Percentiles rank a stretch among this genome's conserved stretches.
These are phyloP conservation scores for Smutsia temminckii DNA, from an alignment of 2,797 vertebrate species.

Conservation along the genomic window DNA sequence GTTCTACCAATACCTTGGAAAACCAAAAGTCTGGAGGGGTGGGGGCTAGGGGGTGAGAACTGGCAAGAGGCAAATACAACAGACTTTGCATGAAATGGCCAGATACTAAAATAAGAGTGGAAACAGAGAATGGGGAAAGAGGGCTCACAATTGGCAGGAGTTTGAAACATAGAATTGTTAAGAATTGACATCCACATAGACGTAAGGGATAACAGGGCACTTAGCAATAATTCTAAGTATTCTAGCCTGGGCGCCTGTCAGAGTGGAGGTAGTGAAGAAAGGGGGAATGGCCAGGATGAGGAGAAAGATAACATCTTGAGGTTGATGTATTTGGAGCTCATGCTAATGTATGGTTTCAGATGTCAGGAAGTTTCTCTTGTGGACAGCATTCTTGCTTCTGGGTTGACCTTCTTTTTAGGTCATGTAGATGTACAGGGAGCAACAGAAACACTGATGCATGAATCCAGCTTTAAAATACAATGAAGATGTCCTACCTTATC, in stretches of 20 bases:
- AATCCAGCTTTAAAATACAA: conserved; percentile 45
- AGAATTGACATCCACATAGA: background rate
- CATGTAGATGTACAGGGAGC: background rate
- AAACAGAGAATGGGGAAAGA: background rate
- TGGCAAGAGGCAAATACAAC: background rate
- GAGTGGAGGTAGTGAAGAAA: background rate
- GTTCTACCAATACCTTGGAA: background rate
- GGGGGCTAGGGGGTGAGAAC: background rate
- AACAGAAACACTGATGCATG: background rate
- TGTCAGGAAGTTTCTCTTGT: conserved; percentile 42
- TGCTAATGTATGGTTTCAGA: background rate
- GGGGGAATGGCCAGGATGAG: background rate
- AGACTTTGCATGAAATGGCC: background rate
- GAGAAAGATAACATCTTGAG: background rate
- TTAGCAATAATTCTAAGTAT: background rate
- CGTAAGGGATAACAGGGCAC: background rate
- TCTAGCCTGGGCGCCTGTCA: background rate
- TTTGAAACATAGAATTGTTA: background rate
- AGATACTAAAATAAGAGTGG: background rate
- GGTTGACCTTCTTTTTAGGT: conserved; percentile 58
- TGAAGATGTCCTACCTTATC: conserved; percentile 58
- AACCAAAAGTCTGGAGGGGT: background rate
- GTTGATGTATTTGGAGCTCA: background rate
- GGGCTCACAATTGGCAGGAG: background rate
- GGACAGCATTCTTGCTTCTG: background rate